Percentiles rank a stretch among this genome's conserved stretches.
Conservation (phyloP, 2,888 invertebrate genomes). For the Ennomos erosarius region DNA sequence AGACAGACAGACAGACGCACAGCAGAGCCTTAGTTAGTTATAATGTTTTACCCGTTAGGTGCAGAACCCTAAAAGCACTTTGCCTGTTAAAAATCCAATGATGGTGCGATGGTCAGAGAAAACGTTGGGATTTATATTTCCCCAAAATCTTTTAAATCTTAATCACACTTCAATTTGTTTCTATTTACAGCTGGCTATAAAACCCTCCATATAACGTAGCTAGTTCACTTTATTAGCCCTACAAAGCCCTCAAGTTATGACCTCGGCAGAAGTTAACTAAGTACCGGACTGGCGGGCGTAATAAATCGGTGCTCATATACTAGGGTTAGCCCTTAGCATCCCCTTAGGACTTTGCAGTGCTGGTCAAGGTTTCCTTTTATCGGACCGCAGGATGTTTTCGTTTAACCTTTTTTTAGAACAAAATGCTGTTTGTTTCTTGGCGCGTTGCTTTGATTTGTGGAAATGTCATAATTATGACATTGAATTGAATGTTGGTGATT, state of each 20-base stretch:
- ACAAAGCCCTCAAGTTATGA: conserved; percentile 24
- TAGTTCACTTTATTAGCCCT: conserved; percentile 21
- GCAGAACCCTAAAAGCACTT: too few species aligned
- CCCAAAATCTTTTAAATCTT: conserved; percentile 9
- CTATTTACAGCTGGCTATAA: conserved; percentile 19
- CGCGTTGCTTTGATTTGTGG: too few species aligned
- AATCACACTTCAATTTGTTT: conserved; percentile 14
- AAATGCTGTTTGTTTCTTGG: too few species aligned
- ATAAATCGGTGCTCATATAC: conserved; percentile 17
- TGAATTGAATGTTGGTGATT: too few species aligned
- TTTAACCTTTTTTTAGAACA: too few species aligned
- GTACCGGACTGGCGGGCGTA: conserved; percentile 3
- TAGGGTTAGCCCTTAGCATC: conserved; percentile 17
- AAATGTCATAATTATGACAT: too few species aligned
- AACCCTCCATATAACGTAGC: conserved; percentile 6
- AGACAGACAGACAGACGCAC: too few species aligned
- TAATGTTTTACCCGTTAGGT: too few species aligned
- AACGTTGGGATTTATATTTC: not conserved
- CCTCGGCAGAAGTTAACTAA: conserved; percentile 20
- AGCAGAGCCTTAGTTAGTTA: too few species aligned
- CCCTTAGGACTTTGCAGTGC: conserved; percentile 9
- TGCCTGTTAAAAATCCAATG: too few species aligned
- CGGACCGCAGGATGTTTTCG: too few species aligned
- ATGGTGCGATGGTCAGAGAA: not conserved
- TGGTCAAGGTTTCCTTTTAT: not conserved